phyloP scores from a whole-genome alignment of 2,113 vertebrate genomes.

The Pomatostomus ruficeps region DNA sequence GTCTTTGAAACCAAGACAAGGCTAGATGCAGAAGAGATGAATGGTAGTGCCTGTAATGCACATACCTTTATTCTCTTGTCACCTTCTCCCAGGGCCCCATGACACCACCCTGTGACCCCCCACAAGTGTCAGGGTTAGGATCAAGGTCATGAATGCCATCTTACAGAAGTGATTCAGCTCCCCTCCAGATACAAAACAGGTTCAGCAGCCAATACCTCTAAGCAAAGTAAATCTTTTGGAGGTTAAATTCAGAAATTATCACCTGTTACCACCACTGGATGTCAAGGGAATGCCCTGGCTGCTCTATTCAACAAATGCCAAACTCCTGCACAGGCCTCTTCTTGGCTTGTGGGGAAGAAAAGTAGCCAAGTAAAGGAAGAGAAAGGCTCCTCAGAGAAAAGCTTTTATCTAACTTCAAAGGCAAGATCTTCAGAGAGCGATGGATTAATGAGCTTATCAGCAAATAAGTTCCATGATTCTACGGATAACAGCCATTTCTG shows the following conservation, averaged over 20 bases:
- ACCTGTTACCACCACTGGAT: background rate
- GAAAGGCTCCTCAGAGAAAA: background rate
- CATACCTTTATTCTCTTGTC: background rate
- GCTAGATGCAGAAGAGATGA: background rate
- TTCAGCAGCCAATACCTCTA: background rate
- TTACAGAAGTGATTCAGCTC: accelerated
- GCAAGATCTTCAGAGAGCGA: background rate
- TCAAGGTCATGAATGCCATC: background rate
- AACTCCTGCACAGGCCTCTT: background rate
- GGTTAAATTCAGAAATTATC: background rate
- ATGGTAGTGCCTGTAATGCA: accelerated
- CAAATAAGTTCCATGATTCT: background rate
- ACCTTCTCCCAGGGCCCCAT: background rate
- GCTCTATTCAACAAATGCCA: background rate
- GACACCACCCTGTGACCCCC: background rate
- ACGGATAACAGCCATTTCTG: background rate
- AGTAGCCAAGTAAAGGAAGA: background rate
- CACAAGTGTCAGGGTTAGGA: background rate
- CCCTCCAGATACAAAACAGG: background rate
- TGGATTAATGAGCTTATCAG: background rate
- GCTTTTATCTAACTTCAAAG: conserved; percentile 29
- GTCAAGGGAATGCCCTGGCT: background rate
- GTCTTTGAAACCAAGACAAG: no score
- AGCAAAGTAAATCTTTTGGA: background rate
- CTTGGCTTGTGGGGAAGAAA: background rate